These are phyloP conservation scores for Heteropelma amictum DNA, from an alignment of 2,888 invertebrate genomes.

Conservation along the genomic window DNA sequence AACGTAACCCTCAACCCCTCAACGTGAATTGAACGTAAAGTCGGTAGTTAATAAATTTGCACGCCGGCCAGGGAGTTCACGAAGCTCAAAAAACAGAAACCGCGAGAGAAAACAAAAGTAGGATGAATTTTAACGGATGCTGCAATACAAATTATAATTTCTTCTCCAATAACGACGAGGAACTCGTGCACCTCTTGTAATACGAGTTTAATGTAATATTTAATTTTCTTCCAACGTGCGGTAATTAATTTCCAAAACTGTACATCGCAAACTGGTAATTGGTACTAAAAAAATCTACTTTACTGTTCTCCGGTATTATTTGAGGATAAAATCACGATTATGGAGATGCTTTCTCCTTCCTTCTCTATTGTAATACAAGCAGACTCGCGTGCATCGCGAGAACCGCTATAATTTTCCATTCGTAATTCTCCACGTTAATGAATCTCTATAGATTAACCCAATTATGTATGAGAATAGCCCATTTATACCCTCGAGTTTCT, in stretches of 20 bases:
- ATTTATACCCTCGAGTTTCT: conserved; percentile 63
- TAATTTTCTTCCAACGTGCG: too few relatives aligned
- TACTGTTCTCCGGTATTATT: conserved; percentile 17
- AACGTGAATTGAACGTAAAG: too few relatives aligned
- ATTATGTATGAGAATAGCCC: conserved; percentile 69
- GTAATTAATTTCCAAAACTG: too few relatives aligned
- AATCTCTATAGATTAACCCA: conserved; percentile 72
- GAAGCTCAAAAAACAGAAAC: too few relatives aligned
- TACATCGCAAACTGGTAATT: conserved; percentile 45
- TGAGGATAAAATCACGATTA: conserved; percentile 26
- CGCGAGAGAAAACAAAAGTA: too few relatives aligned
- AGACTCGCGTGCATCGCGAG: conserved; percentile 50
- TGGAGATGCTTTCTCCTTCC: background rate
- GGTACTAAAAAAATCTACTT: conserved; percentile 44
- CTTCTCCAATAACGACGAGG: background rate
- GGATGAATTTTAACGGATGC: background rate
- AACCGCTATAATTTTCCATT: conserved; percentile 64
- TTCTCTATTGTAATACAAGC: conserved; percentile 32
- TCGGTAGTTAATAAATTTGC: too few relatives aligned
- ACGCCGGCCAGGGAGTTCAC: too few relatives aligned
- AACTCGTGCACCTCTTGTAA: conserved; percentile 28
- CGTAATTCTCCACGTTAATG: conserved; percentile 66
- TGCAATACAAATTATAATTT: background rate
- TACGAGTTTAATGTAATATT: too few relatives aligned
- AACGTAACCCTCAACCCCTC: too few relatives aligned